phyloP scores from a whole-genome alignment of 2,797 vertebrate species.

The Tachyglossus aculeatus region DNA sequence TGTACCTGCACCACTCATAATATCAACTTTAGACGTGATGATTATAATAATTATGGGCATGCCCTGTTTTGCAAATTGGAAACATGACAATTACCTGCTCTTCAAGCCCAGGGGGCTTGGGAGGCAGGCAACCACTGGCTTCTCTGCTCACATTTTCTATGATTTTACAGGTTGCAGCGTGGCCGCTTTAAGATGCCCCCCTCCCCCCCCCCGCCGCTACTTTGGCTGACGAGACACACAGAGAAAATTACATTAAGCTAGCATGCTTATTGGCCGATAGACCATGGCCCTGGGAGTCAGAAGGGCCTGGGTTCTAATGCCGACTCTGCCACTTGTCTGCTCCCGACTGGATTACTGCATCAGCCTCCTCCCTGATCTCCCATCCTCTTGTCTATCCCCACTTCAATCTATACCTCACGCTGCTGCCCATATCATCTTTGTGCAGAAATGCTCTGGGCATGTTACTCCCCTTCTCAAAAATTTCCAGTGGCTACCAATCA shows the following conservation, averaged over 20 bases:
- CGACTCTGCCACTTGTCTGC: not conserved
- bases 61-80: not conserved
- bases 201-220: constrained; percentile 16
- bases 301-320: not conserved
- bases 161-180: not conserved
- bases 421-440: too few relatives aligned
- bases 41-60: not conserved
- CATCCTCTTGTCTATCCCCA: too few relatives aligned
- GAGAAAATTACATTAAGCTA: constrained; percentile 24
- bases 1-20: not conserved
- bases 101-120: constrained; percentile 27
- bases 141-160: constrained; percentile 26
- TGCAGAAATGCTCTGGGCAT: too few relatives aligned
- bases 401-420: too few relatives aligned
- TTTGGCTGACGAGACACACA: not conserved
- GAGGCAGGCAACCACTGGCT: not conserved
- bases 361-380: too few relatives aligned
- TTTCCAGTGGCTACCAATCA: too few relatives aligned
- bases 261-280: not conserved
- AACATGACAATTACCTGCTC: constrained; percentile 21
- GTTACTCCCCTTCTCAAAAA: too few relatives aligned
- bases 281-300: not conserved
- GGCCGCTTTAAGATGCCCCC: constrained; percentile 14
- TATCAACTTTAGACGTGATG: not conserved
- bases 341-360: too few relatives aligned